Conservation (phyloP, 2,113 vertebrate genomes). For the Ariopsis seemanni region DNA sequence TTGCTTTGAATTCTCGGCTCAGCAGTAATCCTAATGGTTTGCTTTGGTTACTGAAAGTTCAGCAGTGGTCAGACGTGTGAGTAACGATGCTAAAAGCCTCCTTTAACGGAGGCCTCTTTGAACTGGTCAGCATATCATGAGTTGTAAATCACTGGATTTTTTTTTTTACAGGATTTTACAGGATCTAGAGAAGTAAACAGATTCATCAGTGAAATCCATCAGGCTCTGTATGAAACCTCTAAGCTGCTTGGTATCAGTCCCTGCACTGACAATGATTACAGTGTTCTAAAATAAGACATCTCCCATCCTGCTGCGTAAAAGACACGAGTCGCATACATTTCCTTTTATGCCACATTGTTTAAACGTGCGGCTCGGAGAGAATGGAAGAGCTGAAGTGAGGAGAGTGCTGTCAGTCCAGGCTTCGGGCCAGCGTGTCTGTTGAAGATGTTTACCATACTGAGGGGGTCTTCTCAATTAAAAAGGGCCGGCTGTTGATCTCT, state of each 20-base stretch:
- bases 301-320: constrained; percentile 29
- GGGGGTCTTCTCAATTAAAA: constrained; percentile 60
- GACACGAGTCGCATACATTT: constrained; percentile 70
- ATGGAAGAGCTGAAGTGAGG: constrained; percentile 62
- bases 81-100: constrained; percentile 13
- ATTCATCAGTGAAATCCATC: neutral
- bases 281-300: constrained; percentile 21
- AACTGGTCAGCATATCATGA: constrained; percentile 8
- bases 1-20: neutral
- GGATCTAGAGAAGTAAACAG: neutral
- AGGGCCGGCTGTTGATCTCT: constrained; percentile 55
- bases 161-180: neutral
- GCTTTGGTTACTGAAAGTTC: constrained; percentile 19
- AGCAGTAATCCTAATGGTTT: constrained; percentile 4
- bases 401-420: constrained; percentile 68
- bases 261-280: constrained; percentile 20
- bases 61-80: constrained; percentile 16
- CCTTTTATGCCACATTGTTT: constrained; percentile 78
- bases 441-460: constrained; percentile 74
- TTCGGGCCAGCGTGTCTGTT: constrained; percentile 56
- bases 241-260: neutral
- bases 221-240: constrained; percentile 5
- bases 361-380: constrained; percentile 62
- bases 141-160: neutral
- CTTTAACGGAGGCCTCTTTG: neutral